These are phyloP conservation scores for Endotricha flammealis DNA, from an alignment of 2,888 invertebrate genomes.

Conservation along the genomic window DNA sequence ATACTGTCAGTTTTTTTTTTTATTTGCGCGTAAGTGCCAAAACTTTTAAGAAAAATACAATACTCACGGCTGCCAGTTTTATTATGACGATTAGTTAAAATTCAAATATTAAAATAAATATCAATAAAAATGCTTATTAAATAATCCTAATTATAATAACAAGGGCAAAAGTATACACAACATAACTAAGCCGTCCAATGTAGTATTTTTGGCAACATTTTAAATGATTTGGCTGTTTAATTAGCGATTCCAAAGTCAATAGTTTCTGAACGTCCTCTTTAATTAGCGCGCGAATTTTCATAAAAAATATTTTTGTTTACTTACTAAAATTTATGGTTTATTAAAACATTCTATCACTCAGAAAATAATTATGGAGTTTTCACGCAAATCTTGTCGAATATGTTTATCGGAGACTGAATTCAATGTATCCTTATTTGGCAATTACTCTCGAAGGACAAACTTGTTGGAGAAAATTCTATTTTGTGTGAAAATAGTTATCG, in stretches of 20 bases:
- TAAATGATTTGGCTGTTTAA: slow-evolving; percentile 12
- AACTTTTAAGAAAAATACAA: too few relatives aligned
- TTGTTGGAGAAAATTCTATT: slow-evolving; percentile 56
- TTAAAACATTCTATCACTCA: not conserved
- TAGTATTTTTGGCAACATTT: slow-evolving; percentile 50
- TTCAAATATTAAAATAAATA: not conserved
- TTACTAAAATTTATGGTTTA: not conserved
- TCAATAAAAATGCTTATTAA: not conserved
- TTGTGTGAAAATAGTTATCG: slow-evolving; percentile 53
- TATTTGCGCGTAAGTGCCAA: too few relatives aligned
- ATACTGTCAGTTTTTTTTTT: too few relatives aligned
- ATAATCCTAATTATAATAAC: slow-evolving; percentile 15
- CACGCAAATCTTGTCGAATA: slow-evolving; percentile 52
- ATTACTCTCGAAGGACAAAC: slow-evolving; percentile 45
- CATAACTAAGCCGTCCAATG: slow-evolving; percentile 62
- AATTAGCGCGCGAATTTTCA: too few relatives aligned
- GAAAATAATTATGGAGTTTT: slow-evolving; percentile 43
- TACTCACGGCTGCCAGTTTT: too few relatives aligned
- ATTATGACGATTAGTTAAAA: not conserved
- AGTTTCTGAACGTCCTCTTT: slow-evolving; percentile 4
- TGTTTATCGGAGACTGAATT: slow-evolving; percentile 60
- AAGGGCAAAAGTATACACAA: slow-evolving; percentile 53
- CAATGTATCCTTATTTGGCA: slow-evolving; percentile 54
- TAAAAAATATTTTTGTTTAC: too few relatives aligned
- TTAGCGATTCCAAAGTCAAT: not conserved